Conservation (phyloP, 1,140 invertebrate genomes). For the Nilaparvata lugens region DNA sequence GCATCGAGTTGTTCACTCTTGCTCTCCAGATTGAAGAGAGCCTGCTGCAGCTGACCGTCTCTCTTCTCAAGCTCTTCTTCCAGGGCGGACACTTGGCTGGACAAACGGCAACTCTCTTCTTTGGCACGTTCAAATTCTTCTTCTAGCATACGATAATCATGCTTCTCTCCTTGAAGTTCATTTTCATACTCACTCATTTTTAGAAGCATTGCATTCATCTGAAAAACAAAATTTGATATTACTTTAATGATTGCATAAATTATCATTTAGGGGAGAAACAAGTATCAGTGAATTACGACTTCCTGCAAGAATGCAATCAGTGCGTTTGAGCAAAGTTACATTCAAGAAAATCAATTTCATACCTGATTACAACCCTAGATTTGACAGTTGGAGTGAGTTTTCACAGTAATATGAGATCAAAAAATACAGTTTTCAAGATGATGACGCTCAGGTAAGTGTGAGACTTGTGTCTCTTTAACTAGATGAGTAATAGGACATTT, state of each 20-base stretch:
- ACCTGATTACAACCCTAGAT: no score
- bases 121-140: not conserved
- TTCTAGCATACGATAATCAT: not conserved
- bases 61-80: not conserved
- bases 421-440: no score
- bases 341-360: no score
- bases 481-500: no score
- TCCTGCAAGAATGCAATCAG: not conserved
- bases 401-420: no score
- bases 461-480: no score
- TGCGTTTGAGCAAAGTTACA: no score
- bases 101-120: not conserved
- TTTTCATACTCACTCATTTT: conserved; percentile 1
- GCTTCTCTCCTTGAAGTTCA: not conserved
- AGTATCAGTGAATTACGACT: not conserved
- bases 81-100: not conserved
- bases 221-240: not conserved
- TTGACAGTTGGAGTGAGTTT: no score
- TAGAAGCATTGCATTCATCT: not conserved
- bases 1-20: conserved; percentile 2
- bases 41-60: not conserved
- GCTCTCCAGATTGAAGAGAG: not conserved
- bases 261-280: no score
- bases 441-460: no score
- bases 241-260: not conserved